Evolutionary conservation across 2,797 vertebrate species (phyloP).

Genomic region (Hemitrygon akajei): DNA sequence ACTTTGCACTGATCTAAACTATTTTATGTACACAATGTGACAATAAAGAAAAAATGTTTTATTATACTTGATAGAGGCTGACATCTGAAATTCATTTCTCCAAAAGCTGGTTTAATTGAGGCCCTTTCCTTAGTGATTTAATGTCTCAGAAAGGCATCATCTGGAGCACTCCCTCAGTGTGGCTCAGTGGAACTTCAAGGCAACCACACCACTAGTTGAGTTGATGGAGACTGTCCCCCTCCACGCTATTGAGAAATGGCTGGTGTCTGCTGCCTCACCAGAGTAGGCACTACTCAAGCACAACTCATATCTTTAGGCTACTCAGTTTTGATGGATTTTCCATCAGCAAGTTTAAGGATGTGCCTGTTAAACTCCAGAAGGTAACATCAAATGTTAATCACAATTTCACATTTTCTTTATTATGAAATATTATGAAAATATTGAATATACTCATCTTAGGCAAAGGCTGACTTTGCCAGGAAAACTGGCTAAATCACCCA

Average conservation of each 20-base stretch:
- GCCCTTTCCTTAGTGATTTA: not conserved
- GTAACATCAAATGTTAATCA: not conserved
- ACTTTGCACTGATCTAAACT: not conserved
- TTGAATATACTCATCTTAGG: too few species aligned
- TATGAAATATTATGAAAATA: too few species aligned
- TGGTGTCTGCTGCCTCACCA: not conserved
- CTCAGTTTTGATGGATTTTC: too few species aligned
- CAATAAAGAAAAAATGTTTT: not conserved
- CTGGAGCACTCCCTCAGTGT: not conserved
- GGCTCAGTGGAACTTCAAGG: not conserved
- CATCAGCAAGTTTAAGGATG: not conserved
- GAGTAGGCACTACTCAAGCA: not conserved
- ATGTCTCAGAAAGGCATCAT: not conserved
- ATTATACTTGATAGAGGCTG: not conserved
- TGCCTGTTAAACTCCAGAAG: not conserved
- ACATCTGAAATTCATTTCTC: not conserved
- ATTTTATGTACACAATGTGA: constrained; percentile 13
- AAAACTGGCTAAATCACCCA: not conserved
- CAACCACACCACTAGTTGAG: not conserved
- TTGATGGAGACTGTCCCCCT: not conserved
- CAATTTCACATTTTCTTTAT: not conserved
- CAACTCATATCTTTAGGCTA: not conserved
- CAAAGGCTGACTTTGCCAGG: not conserved
- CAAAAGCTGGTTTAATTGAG: not conserved
- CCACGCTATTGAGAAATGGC: not conserved